Evolutionary conservation across 2,113 vertebrate species (phyloP), one percentile per base, ranked within the genome.

Genomic region (Pipra filicauda): DNA sequence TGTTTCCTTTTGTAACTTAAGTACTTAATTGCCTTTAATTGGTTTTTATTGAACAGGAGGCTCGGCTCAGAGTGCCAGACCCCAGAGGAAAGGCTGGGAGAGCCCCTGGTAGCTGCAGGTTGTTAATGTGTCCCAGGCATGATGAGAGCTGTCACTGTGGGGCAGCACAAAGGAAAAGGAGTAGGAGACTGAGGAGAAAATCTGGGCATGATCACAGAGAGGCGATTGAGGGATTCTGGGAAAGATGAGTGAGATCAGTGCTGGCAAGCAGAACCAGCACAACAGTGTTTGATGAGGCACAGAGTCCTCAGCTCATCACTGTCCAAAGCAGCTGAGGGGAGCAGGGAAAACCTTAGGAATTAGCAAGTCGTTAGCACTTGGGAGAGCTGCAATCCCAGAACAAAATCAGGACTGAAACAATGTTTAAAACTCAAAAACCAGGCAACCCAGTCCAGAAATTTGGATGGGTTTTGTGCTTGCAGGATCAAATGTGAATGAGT

Each of bases 11-110:
- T 81, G 85, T 89, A 94, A 96, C 28, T 27, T 24, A 57, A 85
- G 79, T 19, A 28, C 84, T 91, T 93, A 91, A 91, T 83, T 88
- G 79, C 69, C 78, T 91, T 33, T 93, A n/a, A 72, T 84, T 92
- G 59, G 55, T 48, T 80, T 91, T 54, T 65, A 4, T 24, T 67
- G 55, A 52, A 75, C 51, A 78, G 35, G 64, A 88, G 22, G 18
- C 35, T 35, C 0, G 0, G 54, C 21, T 76, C 64, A 19, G 49
- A 76, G 30, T 20, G 51, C 30, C 27, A 43, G 77, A 51, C 17
- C 65, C 5, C 41, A 28, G 44, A 61, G 51, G 41, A 69, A 64
- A 71, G 52, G 22, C 52, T n/a, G 44, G 65, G 48, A 49, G 55
- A 59, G 52, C 30, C 35, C 19, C 3, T 27, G 12, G 37, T 76